Evolutionary conservation across 2,113 vertebrate species (phyloP), one percentile per base, ranked within the genome.

Genomic region (Quiscalus mexicanus): DNA sequence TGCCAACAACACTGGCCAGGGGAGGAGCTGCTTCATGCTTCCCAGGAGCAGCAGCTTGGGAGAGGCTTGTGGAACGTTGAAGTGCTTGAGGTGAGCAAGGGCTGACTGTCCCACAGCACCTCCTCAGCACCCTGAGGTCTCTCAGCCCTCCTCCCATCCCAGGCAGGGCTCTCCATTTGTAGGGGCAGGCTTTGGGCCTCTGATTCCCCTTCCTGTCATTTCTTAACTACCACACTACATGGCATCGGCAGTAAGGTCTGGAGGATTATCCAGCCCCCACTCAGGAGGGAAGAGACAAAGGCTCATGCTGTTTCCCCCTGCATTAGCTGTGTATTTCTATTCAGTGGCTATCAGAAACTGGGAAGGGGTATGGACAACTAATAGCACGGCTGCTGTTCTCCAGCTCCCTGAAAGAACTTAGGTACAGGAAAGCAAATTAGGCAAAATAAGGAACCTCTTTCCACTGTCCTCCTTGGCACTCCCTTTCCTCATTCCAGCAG

Each of bases 21-120:
- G 69, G 31, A 88, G 50, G 8, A 68, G 31, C 37, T 68, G 47
- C 49, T 67, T 56, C 35, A 7, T 37, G 37, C 37, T 50, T 25
- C 49, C 49, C 49, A 25, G 49, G 49, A 5, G 49, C 3, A 1
- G 70, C n/a, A 68, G 49, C 39, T 18, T 37, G n/a, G 42, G 30
- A 74, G 37, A 50, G 30, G 44, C 0, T 0, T n/a, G 17, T 4
- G 5, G 44, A 69, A 59, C 0, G 0, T 27, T 58, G 53, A 49
- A 70, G n/a, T 2, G 3, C 45, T 24, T 24, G 12, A 52, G 21
- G 7, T 50, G 50, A 16, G 53, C 18, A 31, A 39, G 56, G 35
- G 37, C 28, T 52, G 64, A 20, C 24, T 49, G 35, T 37, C 18
- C 17, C 56, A 44, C 21, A 6, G 71, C 19, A 47, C 17, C 27